Evolutionary conservation across 2,888 invertebrate genomes (phyloP).

Genomic region (Lochmaea capreae): DNA sequence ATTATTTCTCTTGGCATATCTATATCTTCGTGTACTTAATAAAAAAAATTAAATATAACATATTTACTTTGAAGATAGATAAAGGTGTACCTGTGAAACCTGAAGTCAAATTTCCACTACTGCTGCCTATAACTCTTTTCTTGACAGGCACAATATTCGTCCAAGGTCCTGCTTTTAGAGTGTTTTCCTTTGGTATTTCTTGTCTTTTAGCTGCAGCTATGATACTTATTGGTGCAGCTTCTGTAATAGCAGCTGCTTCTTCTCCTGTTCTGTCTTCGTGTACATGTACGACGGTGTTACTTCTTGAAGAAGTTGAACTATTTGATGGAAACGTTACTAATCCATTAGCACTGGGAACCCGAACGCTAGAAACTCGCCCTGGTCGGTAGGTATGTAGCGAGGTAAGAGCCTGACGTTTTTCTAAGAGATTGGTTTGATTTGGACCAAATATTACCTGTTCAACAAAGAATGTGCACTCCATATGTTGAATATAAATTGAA

Average conservation of each 20-base stretch:
- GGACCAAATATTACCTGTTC: constrained; percentile 73
- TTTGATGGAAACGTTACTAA: constrained; percentile 49
- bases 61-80: not conserved
- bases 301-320: constrained; percentile 54
- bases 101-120: constrained; percentile 53
- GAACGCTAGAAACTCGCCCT: constrained; percentile 68
- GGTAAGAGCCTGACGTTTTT: constrained; percentile 82
- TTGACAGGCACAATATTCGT: constrained; percentile 63
- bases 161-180: constrained; percentile 79
- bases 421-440: constrained; percentile 68
- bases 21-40: constrained; percentile 74
- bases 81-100: constrained; percentile 66
- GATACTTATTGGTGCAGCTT: constrained; percentile 66
- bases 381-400: constrained; percentile 77
- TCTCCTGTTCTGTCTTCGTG: constrained; percentile 60
- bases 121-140: constrained; percentile 47
- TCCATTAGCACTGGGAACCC: constrained; percentile 48
- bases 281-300: constrained; percentile 56
- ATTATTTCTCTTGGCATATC: constrained; percentile 58
- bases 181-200: constrained; percentile 75
- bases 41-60: constrained; percentile 25
- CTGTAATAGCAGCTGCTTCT: constrained; percentile 58
- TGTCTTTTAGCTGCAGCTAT: constrained; percentile 70
- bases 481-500: too few species aligned
- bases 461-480: constrained; percentile 45